Evolutionary conservation across 2,113 vertebrate genomes (phyloP).

Genomic region (Entelurus aequoreus): DNA sequence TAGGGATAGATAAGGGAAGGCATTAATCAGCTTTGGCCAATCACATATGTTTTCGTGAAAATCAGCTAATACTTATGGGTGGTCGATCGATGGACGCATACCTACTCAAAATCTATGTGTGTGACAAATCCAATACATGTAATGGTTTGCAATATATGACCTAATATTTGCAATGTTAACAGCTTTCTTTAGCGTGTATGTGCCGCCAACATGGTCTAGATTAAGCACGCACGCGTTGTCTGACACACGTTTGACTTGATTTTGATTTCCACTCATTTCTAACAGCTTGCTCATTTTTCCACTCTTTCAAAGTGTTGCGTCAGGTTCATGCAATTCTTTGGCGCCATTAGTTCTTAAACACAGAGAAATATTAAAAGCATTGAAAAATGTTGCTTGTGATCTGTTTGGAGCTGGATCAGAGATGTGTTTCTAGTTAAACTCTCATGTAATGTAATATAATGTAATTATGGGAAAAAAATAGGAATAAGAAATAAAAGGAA

Average conservation of each 20-base stretch:
- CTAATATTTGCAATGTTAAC: neutral
- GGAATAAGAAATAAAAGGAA: neutral
- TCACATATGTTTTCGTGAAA: no score
- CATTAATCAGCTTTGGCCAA: no score
- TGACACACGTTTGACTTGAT: constrained; percentile 15
- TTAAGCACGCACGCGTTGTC: neutral
- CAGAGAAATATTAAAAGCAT: constrained; percentile 58
- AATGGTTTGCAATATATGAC: constrained; percentile 2
- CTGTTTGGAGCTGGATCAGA: constrained; percentile 19
- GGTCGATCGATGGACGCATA: neutral
- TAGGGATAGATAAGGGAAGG: no score
- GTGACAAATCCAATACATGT: neutral
- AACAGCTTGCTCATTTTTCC: constrained; percentile 45
- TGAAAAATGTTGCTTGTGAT: constrained; percentile 28
- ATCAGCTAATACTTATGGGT: neutral
- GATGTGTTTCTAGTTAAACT: neutral
- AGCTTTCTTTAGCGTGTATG: neutral
- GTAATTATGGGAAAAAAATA: constrained; percentile 6
- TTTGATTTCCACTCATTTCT: constrained; percentile 48
- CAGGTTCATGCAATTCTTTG: constrained; percentile 50
- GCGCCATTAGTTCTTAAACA: constrained; percentile 52
- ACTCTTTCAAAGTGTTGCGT: constrained; percentile 65
- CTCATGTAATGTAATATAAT: constrained; percentile 6
- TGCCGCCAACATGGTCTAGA: neutral
- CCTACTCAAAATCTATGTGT: neutral